These are phyloP conservation scores for Drosophila punjabiensis DNA, from an alignment of 1,140 invertebrate species.

Conservation along the genomic window DNA sequence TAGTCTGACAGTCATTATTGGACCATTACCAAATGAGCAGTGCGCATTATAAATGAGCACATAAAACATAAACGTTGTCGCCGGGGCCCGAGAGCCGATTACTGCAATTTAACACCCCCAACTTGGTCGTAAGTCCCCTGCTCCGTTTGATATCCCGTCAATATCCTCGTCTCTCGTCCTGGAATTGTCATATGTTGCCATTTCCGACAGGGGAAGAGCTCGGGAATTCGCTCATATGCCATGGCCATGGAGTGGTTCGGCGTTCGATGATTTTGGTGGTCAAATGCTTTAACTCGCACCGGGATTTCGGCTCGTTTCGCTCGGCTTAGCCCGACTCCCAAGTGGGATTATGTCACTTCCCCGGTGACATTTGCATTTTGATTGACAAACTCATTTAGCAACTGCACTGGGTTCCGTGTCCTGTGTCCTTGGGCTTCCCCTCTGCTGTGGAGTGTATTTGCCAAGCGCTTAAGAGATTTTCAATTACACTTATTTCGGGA, in stretches of 20 bases:
- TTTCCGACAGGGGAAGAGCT: conserved; percentile 46
- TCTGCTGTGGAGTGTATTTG: conserved; percentile 44
- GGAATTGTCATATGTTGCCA: conserved; percentile 70
- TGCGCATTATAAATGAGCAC: conserved; percentile 80
- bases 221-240: conserved; percentile 68
- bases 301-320: conserved; percentile 62
- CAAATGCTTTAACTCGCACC: conserved; percentile 79
- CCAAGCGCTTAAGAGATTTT: conserved; percentile 67
- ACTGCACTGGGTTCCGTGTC: conserved; percentile 24
- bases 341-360: conserved; percentile 84
- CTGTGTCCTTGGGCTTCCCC: conserved; percentile 21
- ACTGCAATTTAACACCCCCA: conserved; percentile 80
- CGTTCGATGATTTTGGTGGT: conserved; percentile 52
- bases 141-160: conserved; percentile 7
- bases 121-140: conserved; percentile 12
- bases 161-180: conserved; percentile 6
- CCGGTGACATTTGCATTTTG: conserved; percentile 84
- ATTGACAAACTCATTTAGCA: conserved; percentile 82
- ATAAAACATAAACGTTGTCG: conserved; percentile 83
- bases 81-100: conserved; percentile 71
- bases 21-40: conserved; percentile 80
- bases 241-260: conserved; percentile 16
- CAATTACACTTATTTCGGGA: conserved; percentile 60
- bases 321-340: conserved; percentile 80
- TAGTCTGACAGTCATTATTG: conserved; percentile 70